Percentiles rank a stretch among this genome's conserved stretches.
phyloP scores from a whole-genome alignment of 2,113 vertebrate genomes.

The Ictidomys tridecemlineatus region DNA sequence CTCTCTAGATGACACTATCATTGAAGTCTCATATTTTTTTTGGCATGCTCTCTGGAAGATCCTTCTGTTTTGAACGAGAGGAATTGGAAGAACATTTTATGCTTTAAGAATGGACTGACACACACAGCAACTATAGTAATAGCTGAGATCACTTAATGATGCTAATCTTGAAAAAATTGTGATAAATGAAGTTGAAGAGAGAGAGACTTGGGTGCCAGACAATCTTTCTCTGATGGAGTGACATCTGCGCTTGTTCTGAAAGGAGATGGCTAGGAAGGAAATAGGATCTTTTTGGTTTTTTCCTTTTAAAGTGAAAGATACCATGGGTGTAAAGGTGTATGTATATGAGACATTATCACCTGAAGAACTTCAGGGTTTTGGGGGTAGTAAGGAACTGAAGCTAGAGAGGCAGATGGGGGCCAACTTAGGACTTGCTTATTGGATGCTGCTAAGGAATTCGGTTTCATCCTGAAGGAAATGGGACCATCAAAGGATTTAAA shows the following conservation, averaged over 20 bases:
- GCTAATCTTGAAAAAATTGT: background rate
- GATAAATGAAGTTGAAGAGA: background rate
- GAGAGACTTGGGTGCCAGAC: background rate
- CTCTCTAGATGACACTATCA: slow-evolving; percentile 4
- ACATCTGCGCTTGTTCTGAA: slow-evolving; percentile 26
- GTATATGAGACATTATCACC: background rate
- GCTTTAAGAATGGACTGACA: slow-evolving; percentile 64
- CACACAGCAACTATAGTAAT: slow-evolving; percentile 70
- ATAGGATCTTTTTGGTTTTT: no score
- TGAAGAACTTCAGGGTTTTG: background rate
- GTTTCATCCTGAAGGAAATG: slow-evolving; percentile 24
- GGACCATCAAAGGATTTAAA: background rate
- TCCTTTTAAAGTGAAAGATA: background rate
- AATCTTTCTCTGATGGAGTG: background rate
- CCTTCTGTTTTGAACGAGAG: slow-evolving; percentile 79
- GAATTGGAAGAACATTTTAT: slow-evolving; percentile 69
- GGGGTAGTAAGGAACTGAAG: background rate
- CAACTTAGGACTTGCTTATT: background rate
- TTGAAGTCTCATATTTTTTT: slow-evolving; percentile 69
- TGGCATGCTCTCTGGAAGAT: slow-evolving; percentile 66
- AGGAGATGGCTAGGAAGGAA: background rate
- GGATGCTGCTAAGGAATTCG: background rate
- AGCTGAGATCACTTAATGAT: slow-evolving; percentile 74
- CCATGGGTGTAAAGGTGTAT: background rate
- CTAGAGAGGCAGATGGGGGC: background rate